Percentiles rank a stretch among this genome's conserved stretches.
phyloP scores from a whole-genome alignment of 2,113 vertebrate genomes.

The Pangasianodon gigas region DNA sequence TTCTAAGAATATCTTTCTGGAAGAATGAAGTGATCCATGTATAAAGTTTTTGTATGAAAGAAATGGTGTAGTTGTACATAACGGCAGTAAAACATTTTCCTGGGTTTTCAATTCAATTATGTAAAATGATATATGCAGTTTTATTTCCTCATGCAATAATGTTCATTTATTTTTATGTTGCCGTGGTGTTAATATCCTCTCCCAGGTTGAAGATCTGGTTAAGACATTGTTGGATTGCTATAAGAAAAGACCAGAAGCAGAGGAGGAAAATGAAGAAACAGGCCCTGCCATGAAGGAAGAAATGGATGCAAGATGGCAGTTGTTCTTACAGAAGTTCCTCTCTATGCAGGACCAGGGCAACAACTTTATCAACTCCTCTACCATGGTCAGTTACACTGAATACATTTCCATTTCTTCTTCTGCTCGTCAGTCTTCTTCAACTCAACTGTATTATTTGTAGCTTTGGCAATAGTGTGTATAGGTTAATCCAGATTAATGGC shows the following conservation, averaged over 20 bases:
- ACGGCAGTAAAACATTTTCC: not conserved
- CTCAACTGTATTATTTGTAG: not conserved
- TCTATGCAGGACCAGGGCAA: slow-evolving; percentile 74
- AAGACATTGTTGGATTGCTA: slow-evolving; percentile 72
- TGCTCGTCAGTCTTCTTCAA: not conserved
- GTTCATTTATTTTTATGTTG: not conserved
- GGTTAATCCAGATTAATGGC: not conserved
- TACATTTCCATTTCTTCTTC: not conserved
- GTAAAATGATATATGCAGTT: not conserved
- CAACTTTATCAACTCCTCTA: slow-evolving; percentile 75
- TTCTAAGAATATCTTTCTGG: not conserved
- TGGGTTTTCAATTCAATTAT: not conserved
- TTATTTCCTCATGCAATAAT: not conserved
- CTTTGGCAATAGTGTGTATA: not conserved
- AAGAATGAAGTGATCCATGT: not conserved
- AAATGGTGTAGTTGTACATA: not conserved
- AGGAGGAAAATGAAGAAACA: slow-evolving; percentile 57
- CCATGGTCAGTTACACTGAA: slow-evolving; percentile 70
- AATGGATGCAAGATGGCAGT: slow-evolving; percentile 72
- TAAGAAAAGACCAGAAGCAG: slow-evolving; percentile 56
- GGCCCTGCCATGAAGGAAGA: slow-evolving; percentile 55
- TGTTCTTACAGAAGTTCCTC: slow-evolving; percentile 76
- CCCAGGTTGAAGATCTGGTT: slow-evolving; percentile 72
- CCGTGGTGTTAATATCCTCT: not conserved
- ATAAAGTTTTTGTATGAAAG: not conserved